phyloP scores from a whole-genome alignment of 2,888 invertebrate species.

The Cerastoderma edule region DNA sequence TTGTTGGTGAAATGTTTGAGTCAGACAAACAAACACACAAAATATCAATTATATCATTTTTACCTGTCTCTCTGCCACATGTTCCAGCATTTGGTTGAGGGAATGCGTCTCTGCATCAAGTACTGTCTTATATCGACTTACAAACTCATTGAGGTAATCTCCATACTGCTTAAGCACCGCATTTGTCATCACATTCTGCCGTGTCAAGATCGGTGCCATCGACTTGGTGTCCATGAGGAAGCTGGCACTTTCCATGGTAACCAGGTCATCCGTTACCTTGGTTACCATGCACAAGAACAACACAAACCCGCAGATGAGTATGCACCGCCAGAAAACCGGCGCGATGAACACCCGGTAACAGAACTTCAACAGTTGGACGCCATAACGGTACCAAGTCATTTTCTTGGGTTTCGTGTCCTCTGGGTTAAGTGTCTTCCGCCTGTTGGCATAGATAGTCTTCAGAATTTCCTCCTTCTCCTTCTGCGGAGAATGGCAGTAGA shows the following conservation, averaged over 20 bases:
- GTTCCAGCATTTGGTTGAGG: constrained; percentile 64
- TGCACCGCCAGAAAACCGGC: constrained; percentile 67
- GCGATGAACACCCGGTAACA: constrained; percentile 64
- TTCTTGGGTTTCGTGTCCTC: constrained; percentile 29
- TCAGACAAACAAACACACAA: no score
- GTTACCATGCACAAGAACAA: constrained; percentile 64
- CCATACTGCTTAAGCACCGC: constrained; percentile 66
- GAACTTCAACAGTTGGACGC: constrained; percentile 35
- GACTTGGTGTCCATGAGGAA: constrained; percentile 68
- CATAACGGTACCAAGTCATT: constrained; percentile 13
- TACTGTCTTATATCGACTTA: constrained; percentile 61
- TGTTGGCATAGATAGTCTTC: constrained; percentile 73
- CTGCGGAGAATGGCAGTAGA: constrained; percentile 70
- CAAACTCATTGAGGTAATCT: constrained; percentile 71
- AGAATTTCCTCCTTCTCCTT: constrained; percentile 76
- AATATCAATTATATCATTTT: no score
- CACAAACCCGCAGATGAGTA: constrained; percentile 66
- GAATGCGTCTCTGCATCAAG: constrained; percentile 63
- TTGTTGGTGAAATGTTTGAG: no score
- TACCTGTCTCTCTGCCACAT: constrained; percentile 70
- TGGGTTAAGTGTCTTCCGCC: constrained; percentile 64
- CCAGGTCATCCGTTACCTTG: constrained; percentile 66
- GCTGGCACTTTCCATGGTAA: constrained; percentile 68
- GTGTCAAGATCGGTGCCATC: constrained; percentile 62
- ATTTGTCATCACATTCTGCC: constrained; percentile 65